Evolutionary conservation across 2,113 vertebrate species (phyloP).

Genomic region (Aramus guarauna): DNA sequence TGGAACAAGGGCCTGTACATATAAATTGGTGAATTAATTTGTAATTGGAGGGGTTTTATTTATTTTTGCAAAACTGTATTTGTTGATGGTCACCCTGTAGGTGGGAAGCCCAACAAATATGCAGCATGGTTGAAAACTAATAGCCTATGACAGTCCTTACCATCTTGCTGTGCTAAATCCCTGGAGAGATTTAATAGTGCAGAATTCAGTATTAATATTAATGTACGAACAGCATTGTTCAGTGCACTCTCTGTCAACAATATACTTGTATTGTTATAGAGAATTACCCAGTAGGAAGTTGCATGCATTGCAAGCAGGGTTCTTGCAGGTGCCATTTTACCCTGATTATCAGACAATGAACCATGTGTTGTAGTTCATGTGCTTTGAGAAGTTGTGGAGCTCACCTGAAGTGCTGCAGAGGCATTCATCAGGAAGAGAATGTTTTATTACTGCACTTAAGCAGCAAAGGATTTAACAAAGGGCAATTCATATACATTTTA

Average conservation of each 20-base stretch:
- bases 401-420: neutral
- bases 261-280: neutral
- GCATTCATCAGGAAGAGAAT: neutral
- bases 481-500: neutral
- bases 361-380: neutral
- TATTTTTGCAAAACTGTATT: neutral
- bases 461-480: slow-evolving; percentile 8
- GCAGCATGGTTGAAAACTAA: neutral
- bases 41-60: neutral
- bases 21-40: neutral
- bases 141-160: neutral
- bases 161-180: neutral
- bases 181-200: neutral
- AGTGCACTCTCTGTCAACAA: neutral
- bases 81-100: neutral
- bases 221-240: neutral
- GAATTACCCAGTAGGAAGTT: neutral
- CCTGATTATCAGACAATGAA: neutral
- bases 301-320: neutral
- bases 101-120: neutral
- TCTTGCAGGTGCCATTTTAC: slow-evolving; percentile 39
- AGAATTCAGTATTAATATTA: neutral
- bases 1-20: neutral
- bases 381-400: neutral
- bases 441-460: neutral